Percentiles rank a stretch among this genome's conserved stretches.
Conservation (phyloP, 2,888 invertebrate species). For the Cerceris rybyensis region DNA sequence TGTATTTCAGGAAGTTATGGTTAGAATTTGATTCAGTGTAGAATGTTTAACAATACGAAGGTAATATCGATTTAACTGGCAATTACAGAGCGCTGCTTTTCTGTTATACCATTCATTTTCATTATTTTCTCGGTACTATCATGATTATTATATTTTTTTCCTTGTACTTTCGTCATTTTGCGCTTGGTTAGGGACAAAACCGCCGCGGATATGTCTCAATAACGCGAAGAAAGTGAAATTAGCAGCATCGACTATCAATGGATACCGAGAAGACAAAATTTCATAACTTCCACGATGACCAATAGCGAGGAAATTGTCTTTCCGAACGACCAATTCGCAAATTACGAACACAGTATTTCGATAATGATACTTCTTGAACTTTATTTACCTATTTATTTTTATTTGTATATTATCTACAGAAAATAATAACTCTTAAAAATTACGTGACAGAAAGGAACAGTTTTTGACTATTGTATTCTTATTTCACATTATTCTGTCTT, state of each 20-base stretch:
- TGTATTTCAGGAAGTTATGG: not conserved
- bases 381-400: no score
- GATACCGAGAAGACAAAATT: constrained; percentile 2
- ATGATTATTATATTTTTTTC: constrained; percentile 25
- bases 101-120: constrained; percentile 22
- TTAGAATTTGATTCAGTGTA: not conserved
- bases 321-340: constrained; percentile 1
- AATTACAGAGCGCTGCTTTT: not conserved
- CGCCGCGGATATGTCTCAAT: constrained; percentile 9
- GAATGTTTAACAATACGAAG: not conserved
- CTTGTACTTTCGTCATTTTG: constrained; percentile 22
- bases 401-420: no score
- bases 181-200: constrained; percentile 10
- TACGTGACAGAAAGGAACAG: no score
- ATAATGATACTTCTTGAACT: no score
- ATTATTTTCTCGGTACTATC: constrained; percentile 41
- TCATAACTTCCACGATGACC: constrained; percentile 17
- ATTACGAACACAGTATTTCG: not conserved
- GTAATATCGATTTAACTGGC: not conserved
- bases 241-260: constrained; percentile 9
- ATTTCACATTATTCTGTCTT: no score
- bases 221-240: constrained; percentile 11
- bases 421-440: no score
- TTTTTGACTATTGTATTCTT: no score
- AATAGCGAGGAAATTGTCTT: constrained; percentile 32